Base-by-base conservation (phyloP, 2,797 vertebrate species). In the Malacoctenus gilli region DNA sequence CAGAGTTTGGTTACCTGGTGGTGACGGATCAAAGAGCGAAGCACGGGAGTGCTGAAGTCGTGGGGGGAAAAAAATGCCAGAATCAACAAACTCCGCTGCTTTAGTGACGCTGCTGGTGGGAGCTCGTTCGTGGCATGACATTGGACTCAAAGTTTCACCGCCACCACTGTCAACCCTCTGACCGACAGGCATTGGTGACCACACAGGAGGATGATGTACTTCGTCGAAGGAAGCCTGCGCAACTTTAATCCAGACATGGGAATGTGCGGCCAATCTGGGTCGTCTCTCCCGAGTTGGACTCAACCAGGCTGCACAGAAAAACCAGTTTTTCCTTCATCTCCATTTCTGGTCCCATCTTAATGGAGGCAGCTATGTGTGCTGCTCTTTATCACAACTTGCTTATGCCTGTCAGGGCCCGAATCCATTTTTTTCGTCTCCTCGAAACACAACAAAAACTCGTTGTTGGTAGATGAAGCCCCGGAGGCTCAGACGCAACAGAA, bases 321-420 rank as follows among this genome's bases (percentile, higher is more conserved):
- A n/a, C n/a, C 35, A 18, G 12, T 61, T 31, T 25, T 35, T 15
- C 35, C 9, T 28, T 36, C 42, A 44, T 68, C 47, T 3, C 25
- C 41, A 38, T 52, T 15, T 40, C 21, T 40, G 8, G 36, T 52
- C 25, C 14, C 36, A 38, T 11, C 11, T 16, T 20, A 16, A 59
- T 39, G 4, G 58, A 49, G 40, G 54, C 43, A 16, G 10, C 4
- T 57, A 25, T 55, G 13, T 42, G 36, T 44, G 40, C 3, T n/a
- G 13, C 43, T 56, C 34, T 57, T 68, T 48, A 38, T 63, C 22
- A 14, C 15, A 13, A 53, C 21, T 39, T 68, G n/a, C 62, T 59
- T 61, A 35, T 48, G 28, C 30, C 49, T 12, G 20, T 60, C 8
- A 4, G 13, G 19, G 15, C 22, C 22, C 37, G 40, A 40, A 50